Evolutionary conservation across 2,113 vertebrate species (phyloP), one percentile per base, ranked within the genome.

Genomic region (Lethenteron camtschaticum): DNA sequence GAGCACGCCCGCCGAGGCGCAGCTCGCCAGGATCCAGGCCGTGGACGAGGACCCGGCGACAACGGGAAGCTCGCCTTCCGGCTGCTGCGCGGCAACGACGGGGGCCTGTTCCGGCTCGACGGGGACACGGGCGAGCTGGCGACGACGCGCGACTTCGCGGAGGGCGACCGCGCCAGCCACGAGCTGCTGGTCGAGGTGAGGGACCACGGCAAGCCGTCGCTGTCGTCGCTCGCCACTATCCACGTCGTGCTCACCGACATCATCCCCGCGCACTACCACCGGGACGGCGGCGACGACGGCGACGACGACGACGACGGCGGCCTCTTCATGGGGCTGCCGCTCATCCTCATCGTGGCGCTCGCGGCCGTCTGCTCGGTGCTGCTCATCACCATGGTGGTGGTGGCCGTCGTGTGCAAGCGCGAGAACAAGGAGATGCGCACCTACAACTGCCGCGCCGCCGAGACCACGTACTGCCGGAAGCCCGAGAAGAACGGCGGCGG

Each of bases 381-480:
- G 76, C 83, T 96, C 56, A 78, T 96, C 74, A 90, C 90, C 69
- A 96, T 96, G 92, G 95, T 96, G 13, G 86, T 90, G 70, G 79
- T 96, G 74, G 92, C 92, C 0, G 85, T 97, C 75, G 85, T 90
- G 69, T 97, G 90, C 80, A 90, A 88, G 73, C 63, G 63, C n/a
- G 95, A 96, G 76, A 89, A 95, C 79, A 95, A 95, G 74, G 95
- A 97, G 79, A 83, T 97, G 58, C 95, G 83, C 79, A 81, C 95
- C 70, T 90, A 91, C 79, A 86, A 86, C 41, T 96, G 91, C 73
- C 77, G 89, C 78, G 83, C 83, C 74, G 84, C 85, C 72, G 88
- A 94, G 63, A 66, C 63, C 9, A 16, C 24, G n/a, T 66, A 66
- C 63, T 16, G 63, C 63, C 41, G 41, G 5, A 41, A 41, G 41